These are phyloP conservation scores for Apamea epomidion DNA, from an alignment of 2,888 invertebrate species.

Conservation along the genomic window DNA sequence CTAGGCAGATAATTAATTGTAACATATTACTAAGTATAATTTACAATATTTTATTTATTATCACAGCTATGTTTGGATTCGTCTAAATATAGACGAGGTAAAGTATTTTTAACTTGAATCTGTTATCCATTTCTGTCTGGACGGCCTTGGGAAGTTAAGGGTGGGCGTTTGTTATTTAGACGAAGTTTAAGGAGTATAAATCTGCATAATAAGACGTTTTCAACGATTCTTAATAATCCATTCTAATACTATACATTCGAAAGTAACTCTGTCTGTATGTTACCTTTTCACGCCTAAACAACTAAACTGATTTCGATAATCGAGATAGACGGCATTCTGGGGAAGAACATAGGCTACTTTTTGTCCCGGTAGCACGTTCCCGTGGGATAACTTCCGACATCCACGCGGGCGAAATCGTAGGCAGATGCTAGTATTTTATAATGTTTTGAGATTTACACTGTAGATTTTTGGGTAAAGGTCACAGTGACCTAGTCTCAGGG, in stretches of 20 bases:
- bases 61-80: slow-evolving; percentile 26
- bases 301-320: too few species aligned
- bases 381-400: too few species aligned
- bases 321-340: too few species aligned
- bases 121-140: slow-evolving; percentile 70
- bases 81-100: slow-evolving; percentile 56
- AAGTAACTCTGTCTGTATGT: too few species aligned
- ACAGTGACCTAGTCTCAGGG: not conserved
- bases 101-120: slow-evolving; percentile 75
- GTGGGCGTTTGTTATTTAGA: slow-evolving; percentile 42
- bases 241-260: too few species aligned
- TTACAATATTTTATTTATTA: slow-evolving; percentile 38
- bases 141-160: slow-evolving; percentile 67
- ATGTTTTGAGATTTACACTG: not conserved
- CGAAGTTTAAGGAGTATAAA: slow-evolving; percentile 7
- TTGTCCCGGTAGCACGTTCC: too few species aligned
- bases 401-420: too few species aligned
- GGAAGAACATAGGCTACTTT: too few species aligned
- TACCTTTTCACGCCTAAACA: too few species aligned
- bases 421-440: not conserved
- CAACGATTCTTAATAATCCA: slow-evolving; percentile 2
- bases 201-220: slow-evolving; percentile 25
- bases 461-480: not conserved
- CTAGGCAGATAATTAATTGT: not conserved
- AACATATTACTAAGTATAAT: not conserved